Conservation (phyloP, 2,797 vertebrate genomes). For the Myiothlypis chrysogaster region DNA sequence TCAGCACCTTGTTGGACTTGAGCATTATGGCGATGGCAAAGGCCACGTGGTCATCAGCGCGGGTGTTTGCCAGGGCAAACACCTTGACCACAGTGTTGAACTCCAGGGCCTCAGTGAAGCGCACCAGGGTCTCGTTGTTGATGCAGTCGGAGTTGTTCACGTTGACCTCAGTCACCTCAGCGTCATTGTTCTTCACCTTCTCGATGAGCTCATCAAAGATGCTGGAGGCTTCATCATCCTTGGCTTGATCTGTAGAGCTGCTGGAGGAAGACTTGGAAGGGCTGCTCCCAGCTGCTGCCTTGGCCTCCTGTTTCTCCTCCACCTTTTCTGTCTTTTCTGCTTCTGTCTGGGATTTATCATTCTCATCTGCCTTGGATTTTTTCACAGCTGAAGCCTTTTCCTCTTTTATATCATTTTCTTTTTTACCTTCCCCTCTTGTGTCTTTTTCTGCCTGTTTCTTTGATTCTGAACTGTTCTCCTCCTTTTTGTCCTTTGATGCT, state of each 20-base stretch:
- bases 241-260: background rate
- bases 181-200: constrained; percentile 85
- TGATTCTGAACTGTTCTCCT: constrained; percentile 6
- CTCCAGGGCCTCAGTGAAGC: constrained; percentile 88
- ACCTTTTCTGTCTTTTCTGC: background rate
- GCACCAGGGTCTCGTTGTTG: constrained; percentile 89
- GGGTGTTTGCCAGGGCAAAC: constrained; percentile 92
- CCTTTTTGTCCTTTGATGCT: constrained; percentile 28
- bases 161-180: constrained; percentile 85
- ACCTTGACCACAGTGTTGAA: constrained; percentile 87
- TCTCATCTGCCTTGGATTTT: background rate
- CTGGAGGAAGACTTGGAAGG: background rate
- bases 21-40: constrained; percentile 89
- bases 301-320: background rate
- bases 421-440: constrained; percentile 9
- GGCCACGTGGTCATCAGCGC: constrained; percentile 94
- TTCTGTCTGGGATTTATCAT: background rate
- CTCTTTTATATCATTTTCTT: constrained; percentile 21
- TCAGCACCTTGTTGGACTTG: constrained; percentile 87
- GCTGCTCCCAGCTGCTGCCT: background rate
- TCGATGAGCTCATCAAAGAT: constrained; percentile 94
- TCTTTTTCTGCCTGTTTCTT: constrained; percentile 33
- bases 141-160: constrained; percentile 98
- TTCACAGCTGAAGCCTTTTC: background rate
- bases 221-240: constrained; percentile 82